These are phyloP conservation scores for Heliconius hortense DNA, from an alignment of 2,888 invertebrate species.

Conservation along the genomic window DNA sequence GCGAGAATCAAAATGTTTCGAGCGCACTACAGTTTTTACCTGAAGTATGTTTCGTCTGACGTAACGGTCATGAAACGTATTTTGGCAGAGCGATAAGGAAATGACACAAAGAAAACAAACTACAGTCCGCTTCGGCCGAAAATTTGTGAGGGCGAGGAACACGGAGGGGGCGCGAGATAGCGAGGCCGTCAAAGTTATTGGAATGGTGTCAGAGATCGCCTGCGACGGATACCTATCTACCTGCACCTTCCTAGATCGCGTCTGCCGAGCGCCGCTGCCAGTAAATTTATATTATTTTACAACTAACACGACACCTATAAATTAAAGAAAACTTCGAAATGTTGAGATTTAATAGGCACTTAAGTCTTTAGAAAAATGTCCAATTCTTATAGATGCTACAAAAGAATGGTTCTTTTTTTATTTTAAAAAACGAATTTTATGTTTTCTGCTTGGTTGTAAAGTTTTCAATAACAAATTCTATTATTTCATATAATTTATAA, in stretches of 20 bases:
- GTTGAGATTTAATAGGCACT: slow-evolving; percentile 26
- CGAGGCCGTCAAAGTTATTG: slow-evolving; percentile 73
- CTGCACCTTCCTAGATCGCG: slow-evolving; percentile 53
- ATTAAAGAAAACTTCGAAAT: slow-evolving; percentile 32
- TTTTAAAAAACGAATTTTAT: not conserved
- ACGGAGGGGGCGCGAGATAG: slow-evolving; percentile 48
- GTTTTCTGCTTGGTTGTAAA: not conserved
- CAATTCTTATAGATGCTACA: not conserved
- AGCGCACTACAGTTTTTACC: slow-evolving; percentile 67
- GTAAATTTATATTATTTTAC: slow-evolving; percentile 46
- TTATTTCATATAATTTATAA: not conserved
- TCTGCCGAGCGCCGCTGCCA: slow-evolving; percentile 47
- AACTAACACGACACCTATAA: slow-evolving; percentile 39
- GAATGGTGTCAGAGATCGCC: slow-evolving; percentile 74
- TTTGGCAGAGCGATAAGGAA: slow-evolving; percentile 82
- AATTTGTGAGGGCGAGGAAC: slow-evolving; percentile 66
- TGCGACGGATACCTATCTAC: slow-evolving; percentile 65
- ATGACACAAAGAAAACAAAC: slow-evolving; percentile 82
- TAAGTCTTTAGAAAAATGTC: slow-evolving; percentile 24
- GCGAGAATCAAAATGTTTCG: slow-evolving; percentile 59
- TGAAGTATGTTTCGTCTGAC: slow-evolving; percentile 77
- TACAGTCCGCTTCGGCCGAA: slow-evolving; percentile 73
- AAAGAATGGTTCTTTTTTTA: not conserved
- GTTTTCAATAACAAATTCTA: not conserved
- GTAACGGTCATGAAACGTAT: slow-evolving; percentile 80